Percentiles rank a stretch among this genome's conserved stretches.
Evolutionary conservation across 1,140 invertebrate genomes (phyloP).

Genomic region (Drosophila novamexicana): DNA sequence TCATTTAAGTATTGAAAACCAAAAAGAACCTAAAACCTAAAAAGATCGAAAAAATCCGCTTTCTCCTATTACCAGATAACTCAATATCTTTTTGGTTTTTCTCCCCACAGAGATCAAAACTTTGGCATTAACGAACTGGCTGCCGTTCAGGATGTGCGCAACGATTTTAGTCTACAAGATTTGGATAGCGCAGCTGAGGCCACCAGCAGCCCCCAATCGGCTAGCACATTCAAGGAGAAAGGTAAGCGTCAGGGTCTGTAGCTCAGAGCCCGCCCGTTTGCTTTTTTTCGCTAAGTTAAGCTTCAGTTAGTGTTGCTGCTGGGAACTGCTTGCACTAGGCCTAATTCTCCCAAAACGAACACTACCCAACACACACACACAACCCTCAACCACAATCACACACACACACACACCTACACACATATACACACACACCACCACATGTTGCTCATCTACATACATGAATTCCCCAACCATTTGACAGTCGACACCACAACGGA

Average conservation of each 20-base stretch:
- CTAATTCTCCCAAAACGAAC: slow-evolving; percentile 57
- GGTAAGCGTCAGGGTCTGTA: slow-evolving; percentile 79
- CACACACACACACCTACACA: slow-evolving; percentile 21
- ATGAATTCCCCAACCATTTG: slow-evolving; percentile 42
- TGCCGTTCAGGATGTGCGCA: slow-evolving; percentile 85
- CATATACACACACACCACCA: slow-evolving; percentile 44
- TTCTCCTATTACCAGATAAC: background rate
- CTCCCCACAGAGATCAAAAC: slow-evolving; percentile 85
- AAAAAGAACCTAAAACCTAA: too few species aligned
- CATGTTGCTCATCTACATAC: slow-evolving; percentile 52
- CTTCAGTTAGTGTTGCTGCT: slow-evolving; percentile 65
- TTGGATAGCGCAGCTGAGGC: slow-evolving; percentile 83
- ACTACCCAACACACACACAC: background rate
- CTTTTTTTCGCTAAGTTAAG: slow-evolving; percentile 46
- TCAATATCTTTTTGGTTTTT: too few species aligned
- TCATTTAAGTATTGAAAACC: too few species aligned
- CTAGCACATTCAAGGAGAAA: slow-evolving; percentile 85
- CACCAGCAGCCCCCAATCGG: slow-evolving; percentile 72
- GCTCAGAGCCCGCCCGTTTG: background rate
- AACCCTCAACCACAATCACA: slow-evolving; percentile 3
- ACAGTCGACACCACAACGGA: slow-evolving; percentile 85
- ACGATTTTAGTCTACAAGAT: slow-evolving; percentile 86
- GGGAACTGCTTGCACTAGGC: slow-evolving; percentile 79
- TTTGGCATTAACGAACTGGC: slow-evolving; percentile 86
- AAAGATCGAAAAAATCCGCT: too few species aligned